Base-by-base conservation (phyloP, 2,797 vertebrate species). In the Ctenopoma kingsleyae region DNA sequence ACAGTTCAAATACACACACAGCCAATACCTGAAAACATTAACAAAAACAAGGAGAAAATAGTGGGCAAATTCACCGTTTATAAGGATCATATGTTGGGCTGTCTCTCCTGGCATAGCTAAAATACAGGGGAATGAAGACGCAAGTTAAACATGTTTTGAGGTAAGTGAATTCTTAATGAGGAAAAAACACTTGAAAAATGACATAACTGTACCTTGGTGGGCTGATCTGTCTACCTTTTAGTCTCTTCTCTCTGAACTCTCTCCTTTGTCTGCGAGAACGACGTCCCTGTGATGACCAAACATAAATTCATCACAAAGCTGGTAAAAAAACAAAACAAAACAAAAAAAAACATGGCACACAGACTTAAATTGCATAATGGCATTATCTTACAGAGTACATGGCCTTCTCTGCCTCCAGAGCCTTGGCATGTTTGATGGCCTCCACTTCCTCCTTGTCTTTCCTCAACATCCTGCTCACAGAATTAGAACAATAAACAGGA, bases 371-470 rank as follows among this genome's bases (percentile, higher is more conserved):
- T 23, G 22, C 38, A 4, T 12, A 56, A 4, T 20, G 19, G 53
- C 30, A 9, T 53, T 27, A 38, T 74, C 97, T 93, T 93, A 99
- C 98, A 82, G 98, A 99, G 81, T 99, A 99, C 98, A 99, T 99
- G 61, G 98, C 97, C 84, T 99, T 99, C 80, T 99, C 98, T 5
- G 98, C 98, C 76, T 99, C 98, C 78, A 99, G 79, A 6, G 98
- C 98, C 70, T 99, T 99, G 84, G 98, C 98, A 0, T 98, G 97
- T 71, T 99, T 99, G 82, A 99, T 99, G 59, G 98, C 97, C 86
- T 99, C 98, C 0, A 98, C 96, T 80, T 99, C 98, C 64, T 99
- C 97, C 74, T 99, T 99, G 91, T 99, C 97, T 77, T 99, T 99
- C 81, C 96, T 94, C 70, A 99, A 87, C 98, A 99, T 99, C 93